A percentile compares a stretch with the other conserved stretches of the same genome.
These are phyloP conservation scores for Brachypodius melanocephalos DNA, from an alignment of 2,113 vertebrate species.

Conservation along the genomic window DNA sequence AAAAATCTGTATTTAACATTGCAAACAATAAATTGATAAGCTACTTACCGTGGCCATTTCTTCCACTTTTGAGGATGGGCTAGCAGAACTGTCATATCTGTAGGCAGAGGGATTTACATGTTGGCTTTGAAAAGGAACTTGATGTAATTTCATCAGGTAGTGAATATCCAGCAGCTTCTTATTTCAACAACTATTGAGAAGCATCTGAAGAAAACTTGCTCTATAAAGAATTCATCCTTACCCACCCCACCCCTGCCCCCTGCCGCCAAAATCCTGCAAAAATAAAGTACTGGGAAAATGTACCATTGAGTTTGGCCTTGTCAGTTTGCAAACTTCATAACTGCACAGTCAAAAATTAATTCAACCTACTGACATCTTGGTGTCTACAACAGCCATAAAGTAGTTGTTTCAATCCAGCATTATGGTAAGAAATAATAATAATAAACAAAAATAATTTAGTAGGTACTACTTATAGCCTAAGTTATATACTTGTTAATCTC, in stretches of 20 bases:
- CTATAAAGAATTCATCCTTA: not conserved
- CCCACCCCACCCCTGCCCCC: rapidly evolving
- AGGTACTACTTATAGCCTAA: not conserved
- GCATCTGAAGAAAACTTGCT: not conserved
- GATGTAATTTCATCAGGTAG: not conserved
- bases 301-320: not conserved
- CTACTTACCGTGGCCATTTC: constrained; percentile 66
- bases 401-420: not conserved
- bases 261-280: not conserved
- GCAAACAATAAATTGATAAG: not conserved
- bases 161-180: not conserved
- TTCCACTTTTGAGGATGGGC: constrained; percentile 21
- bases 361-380: not conserved
- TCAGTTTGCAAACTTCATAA: not conserved
- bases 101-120: constrained; percentile 44
- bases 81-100: constrained; percentile 58
- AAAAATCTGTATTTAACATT: not conserved
- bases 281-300: not conserved
- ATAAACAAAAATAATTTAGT: not conserved
- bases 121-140: not conserved
- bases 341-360: not conserved
- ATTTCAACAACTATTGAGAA: not conserved
- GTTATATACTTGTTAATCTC: not conserved
- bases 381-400: not conserved
- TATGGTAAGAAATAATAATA: too few species aligned